phyloP scores from a whole-genome alignment of 1,140 invertebrate genomes.

The Lamellibrachia luymesi region DNA sequence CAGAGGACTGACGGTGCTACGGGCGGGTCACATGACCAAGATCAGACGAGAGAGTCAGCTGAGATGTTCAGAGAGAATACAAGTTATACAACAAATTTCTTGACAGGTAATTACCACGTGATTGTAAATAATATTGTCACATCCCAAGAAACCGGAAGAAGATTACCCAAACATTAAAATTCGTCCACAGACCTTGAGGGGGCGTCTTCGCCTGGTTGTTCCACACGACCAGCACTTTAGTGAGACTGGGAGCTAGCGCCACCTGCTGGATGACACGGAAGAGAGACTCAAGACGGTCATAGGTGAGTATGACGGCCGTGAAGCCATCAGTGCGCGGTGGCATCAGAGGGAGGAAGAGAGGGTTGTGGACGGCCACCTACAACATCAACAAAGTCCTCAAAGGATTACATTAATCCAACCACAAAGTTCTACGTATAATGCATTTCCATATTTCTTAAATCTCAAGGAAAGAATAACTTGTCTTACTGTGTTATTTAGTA shows the following conservation, averaged over 20 bases:
- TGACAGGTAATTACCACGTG: too few species aligned
- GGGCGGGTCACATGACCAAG: too few species aligned
- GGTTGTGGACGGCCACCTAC: constrained; percentile 51
- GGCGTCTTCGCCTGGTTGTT: constrained; percentile 87
- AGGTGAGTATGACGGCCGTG: constrained; percentile 95
- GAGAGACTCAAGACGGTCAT: constrained; percentile 89
- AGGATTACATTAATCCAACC: background rate
- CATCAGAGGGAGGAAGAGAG: constrained; percentile 80
- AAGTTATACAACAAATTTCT: background rate
- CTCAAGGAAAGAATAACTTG: too few species aligned
- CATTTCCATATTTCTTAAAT: too few species aligned
- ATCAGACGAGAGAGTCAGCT: too few species aligned
- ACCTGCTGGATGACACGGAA: constrained; percentile 82
- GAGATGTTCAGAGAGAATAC: constrained; percentile 6
- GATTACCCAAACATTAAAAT: background rate
- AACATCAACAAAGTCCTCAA: constrained; percentile 13
- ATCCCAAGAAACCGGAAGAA: too few species aligned
- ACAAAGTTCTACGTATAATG: too few species aligned
- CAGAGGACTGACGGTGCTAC: too few species aligned
- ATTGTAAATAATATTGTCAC: too few species aligned
- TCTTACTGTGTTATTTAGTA: too few species aligned
- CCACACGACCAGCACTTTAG: constrained; percentile 97
- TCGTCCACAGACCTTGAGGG: constrained; percentile 61
- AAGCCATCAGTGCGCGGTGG: constrained; percentile 85
- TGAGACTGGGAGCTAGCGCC: constrained; percentile 89